phyloP scores from a whole-genome alignment of 2,797 vertebrate genomes.

The Oreochromis mossambicus region DNA sequence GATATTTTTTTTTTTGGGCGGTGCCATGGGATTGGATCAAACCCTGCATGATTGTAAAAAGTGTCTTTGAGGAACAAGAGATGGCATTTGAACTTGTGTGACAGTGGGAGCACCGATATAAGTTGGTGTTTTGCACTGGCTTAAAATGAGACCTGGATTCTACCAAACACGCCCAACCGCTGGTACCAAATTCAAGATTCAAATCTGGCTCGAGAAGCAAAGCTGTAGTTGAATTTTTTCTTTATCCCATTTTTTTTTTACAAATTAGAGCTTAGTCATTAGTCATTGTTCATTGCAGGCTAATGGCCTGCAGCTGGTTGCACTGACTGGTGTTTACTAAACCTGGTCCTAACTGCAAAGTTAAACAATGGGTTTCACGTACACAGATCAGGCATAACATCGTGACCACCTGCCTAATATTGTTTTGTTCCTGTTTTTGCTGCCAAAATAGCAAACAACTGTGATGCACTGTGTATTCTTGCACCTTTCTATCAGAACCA shows the following conservation, averaged over 20 bases:
- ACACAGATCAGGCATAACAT: background rate
- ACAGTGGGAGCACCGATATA: background rate
- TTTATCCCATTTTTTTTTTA: background rate
- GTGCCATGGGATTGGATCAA: conserved; percentile 70
- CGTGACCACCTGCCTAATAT: background rate
- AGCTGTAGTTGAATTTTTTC: background rate
- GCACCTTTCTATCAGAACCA: background rate
- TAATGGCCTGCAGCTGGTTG: background rate
- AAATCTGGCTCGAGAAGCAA: background rate
- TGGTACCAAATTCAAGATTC: background rate
- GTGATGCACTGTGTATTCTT: background rate
- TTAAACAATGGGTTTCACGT: background rate
- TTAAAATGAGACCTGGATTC: background rate
- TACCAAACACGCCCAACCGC: background rate
- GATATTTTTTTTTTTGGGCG: conserved; percentile 57
- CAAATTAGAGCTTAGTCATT: background rate
- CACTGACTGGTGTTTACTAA: background rate
- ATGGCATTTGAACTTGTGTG: background rate
- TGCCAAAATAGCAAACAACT: background rate
- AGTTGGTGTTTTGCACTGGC: background rate
- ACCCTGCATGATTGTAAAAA: conserved; percentile 65
- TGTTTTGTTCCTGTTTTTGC: background rate
- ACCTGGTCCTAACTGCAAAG: background rate
- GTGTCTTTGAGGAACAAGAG: conserved; percentile 43
- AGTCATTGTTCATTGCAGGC: background rate